These are phyloP conservation scores for Brachionus rotundiformis DNA, from an alignment of 1,140 invertebrate genomes.

Conservation along the genomic window DNA sequence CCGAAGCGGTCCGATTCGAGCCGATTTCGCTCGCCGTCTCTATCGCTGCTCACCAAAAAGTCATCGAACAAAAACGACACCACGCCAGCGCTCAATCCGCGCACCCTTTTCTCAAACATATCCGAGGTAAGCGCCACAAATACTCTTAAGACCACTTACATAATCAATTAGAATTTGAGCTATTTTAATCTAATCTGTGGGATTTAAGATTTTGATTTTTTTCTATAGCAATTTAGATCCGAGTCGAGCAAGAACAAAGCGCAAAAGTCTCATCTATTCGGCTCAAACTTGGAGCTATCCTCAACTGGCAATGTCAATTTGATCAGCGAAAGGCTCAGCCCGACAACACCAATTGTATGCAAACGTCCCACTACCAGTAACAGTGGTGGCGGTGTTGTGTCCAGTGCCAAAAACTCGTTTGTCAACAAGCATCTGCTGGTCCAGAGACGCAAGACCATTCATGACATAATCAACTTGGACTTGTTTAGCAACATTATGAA, in stretches of 20 bases:
- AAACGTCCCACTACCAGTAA: neutral
- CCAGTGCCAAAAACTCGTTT: constrained; percentile 14
- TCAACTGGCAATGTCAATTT: constrained; percentile 16
- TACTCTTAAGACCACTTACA: neutral
- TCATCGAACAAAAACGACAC: neutral
- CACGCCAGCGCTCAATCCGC: neutral
- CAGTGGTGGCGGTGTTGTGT: neutral
- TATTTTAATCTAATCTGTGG: neutral
- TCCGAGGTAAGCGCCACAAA: neutral
- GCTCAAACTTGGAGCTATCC: constrained; percentile 8
- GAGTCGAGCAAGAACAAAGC: neutral
- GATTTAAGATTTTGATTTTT: neutral
- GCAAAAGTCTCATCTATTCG: neutral
- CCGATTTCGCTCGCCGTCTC: neutral
- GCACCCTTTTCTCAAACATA: neutral
- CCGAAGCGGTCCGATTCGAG: neutral
- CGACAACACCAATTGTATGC: neutral
- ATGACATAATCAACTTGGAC: constrained; percentile 46
- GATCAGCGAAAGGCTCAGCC: neutral
- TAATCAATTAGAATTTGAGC: neutral
- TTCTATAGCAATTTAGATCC: constrained; percentile 1
- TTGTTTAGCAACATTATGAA: neutral
- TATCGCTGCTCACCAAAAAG: neutral
- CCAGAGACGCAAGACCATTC: constrained; percentile 41
- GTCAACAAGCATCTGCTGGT: constrained; percentile 29